Evolutionary conservation across 1,140 invertebrate species (phyloP).

Genomic region (Notospermus geniculatus): DNA sequence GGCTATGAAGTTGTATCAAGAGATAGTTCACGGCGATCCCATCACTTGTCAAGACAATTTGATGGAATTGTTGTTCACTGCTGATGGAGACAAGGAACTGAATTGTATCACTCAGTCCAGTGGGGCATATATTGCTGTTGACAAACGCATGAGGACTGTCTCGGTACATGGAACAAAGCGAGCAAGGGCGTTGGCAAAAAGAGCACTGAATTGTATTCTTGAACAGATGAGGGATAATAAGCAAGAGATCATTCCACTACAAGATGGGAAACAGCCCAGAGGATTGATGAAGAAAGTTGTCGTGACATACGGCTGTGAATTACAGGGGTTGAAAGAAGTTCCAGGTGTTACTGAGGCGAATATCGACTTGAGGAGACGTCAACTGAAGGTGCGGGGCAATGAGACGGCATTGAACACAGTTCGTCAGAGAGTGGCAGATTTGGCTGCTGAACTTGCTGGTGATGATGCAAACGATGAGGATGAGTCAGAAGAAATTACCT

Average conservation of each 20-base stretch:
- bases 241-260: constrained; percentile 21
- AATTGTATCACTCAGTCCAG: constrained; percentile 25
- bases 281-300: constrained; percentile 32
- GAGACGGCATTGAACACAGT: constrained; percentile 29
- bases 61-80: constrained; percentile 22
- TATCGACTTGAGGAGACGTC: constrained; percentile 28
- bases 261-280: constrained; percentile 25
- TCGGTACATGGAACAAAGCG: constrained; percentile 28
- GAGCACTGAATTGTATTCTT: constrained; percentile 25
- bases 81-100: constrained; percentile 25
- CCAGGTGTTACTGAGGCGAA: not conserved
- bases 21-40: constrained; percentile 25
- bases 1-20: constrained; percentile 8
- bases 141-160: constrained; percentile 29
- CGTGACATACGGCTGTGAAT: constrained; percentile 20
- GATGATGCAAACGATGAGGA: not conserved
- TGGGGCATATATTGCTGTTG: constrained; percentile 24
- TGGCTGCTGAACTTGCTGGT: not conserved
- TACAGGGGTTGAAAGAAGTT: constrained; percentile 16
- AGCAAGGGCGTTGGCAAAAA: constrained; percentile 20
- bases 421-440: constrained; percentile 12
- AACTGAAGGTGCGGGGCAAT: constrained; percentile 31
- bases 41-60: constrained; percentile 20
- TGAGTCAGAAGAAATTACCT: constrained; percentile 28
- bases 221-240: constrained; percentile 14